Base-by-base conservation (phyloP, 2,888 invertebrate genomes). In the Notodonta dromedarius region DNA sequence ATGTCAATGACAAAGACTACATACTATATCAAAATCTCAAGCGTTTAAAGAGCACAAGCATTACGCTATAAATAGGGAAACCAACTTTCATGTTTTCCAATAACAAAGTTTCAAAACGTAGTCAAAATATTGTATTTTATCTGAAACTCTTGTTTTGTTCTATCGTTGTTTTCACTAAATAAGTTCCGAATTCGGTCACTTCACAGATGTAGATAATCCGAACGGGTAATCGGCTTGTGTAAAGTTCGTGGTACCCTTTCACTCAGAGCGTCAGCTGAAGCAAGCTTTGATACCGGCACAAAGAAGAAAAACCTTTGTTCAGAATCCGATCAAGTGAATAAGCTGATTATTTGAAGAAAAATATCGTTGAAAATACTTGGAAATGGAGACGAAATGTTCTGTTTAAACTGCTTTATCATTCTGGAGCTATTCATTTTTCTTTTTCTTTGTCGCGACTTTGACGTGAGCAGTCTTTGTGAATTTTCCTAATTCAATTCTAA, bases 361-460 rank as follows among this genome's bases (percentile, higher is more conserved):
- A 50, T 50, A 50, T 16, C 6, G 46, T n/a, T 46, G 46, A 42
- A 42, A 12, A 39, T 57, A 57, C 46, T 40, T 51, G 48, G 46
- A 35, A 48, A 35, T 48, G 48, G 32, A 58, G 32, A 5, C 24
- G 56, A 14, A 42, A 58, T 50, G 57, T 32, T 39, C 16, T 50
- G 13, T 40, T 50, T 24, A 24, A 58, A 57, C 50, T 12, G 39
- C 39, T n/a, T 11, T n/a, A 46, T 13, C 46, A 46, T n/a, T 46
- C n/a, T 6, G 13, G 46, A 46, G n/a, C 5, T n/a, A n/a, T 46
- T 11, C n/a, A 46, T 11, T 46, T 46, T 13, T 46, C n/a, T 5
- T n/a, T 9, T 8, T 12, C 42, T 11, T 42, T 42, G 8, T 9
- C 9, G 42, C 42, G 12, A 11, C 11, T 11, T 12, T 42, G 42